Evolutionary conservation across 2,113 vertebrate genomes (phyloP).

Genomic region (Carassius auratus): DNA sequence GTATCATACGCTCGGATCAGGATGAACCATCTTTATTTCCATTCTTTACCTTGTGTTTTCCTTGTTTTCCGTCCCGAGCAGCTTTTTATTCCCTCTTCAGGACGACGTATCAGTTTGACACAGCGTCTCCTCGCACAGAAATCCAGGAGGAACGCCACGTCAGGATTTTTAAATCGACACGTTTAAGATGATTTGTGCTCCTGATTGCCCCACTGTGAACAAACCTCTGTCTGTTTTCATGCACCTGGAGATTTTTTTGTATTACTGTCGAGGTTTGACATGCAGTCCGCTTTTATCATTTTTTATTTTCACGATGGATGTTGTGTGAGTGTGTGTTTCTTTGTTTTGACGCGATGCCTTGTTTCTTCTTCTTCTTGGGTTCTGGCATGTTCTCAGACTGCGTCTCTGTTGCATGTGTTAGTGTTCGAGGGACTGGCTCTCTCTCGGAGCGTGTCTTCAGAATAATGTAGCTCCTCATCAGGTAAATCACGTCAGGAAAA

Average conservation of each 20-base stretch:
- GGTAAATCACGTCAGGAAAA: conserved; percentile 43
- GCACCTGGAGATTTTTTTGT: background rate
- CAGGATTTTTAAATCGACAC: background rate
- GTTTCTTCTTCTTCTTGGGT: background rate
- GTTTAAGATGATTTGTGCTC: conserved; percentile 1
- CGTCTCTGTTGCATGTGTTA: conserved; percentile 43
- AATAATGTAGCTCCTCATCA: conserved; percentile 50
- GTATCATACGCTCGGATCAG: conserved; percentile 19
- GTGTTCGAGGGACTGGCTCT: conserved; percentile 34
- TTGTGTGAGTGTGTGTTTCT: background rate
- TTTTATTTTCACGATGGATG: no score
- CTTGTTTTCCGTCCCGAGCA: background rate
- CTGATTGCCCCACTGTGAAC: conserved; percentile 49
- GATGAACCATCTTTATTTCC: background rate
- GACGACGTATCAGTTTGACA: conserved; percentile 19
- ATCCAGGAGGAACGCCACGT: conserved; percentile 3
- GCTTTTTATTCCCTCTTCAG: conserved; percentile 41
- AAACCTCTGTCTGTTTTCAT: background rate
- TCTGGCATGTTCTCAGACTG: conserved; percentile 28
- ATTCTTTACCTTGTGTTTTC: background rate
- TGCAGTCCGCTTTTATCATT: background rate
- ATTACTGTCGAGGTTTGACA: conserved; percentile 16
- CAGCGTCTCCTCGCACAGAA: background rate
- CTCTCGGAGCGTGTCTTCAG: conserved; percentile 46
- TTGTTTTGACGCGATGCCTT: conserved; percentile 16